These are phyloP conservation scores for Mesoligia furuncula DNA, from an alignment of 2,888 invertebrate species.

Conservation along the genomic window DNA sequence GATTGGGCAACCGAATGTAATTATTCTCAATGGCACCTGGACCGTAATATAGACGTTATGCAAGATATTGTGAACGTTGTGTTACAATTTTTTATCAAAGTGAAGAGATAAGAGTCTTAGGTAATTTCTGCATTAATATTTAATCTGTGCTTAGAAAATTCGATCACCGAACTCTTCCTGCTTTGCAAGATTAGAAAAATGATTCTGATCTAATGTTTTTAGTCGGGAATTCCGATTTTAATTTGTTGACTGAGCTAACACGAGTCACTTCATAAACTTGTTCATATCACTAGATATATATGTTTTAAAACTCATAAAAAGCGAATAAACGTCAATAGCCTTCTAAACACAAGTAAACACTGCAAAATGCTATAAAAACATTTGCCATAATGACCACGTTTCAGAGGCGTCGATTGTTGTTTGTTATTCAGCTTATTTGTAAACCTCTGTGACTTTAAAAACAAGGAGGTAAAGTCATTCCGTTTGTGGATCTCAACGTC, in stretches of 20 bases:
- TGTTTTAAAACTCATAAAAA: constrained; percentile 12
- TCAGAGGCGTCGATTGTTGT: constrained; percentile 11
- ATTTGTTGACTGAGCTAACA: constrained; percentile 12
- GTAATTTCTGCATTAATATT: constrained; percentile 49
- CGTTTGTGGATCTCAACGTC: not conserved
- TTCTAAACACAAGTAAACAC: constrained; percentile 9
- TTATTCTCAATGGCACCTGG: constrained; percentile 79
- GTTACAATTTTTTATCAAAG: constrained; percentile 61
- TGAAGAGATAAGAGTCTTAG: constrained; percentile 44
- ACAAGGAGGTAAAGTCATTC: constrained; percentile 5
- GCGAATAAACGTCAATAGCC: constrained; percentile 11
- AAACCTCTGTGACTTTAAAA: constrained; percentile 14
- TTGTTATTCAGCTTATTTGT: constrained; percentile 20
- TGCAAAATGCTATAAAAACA: constrained; percentile 27
- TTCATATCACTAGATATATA: constrained; percentile 11
- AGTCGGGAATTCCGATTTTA: constrained; percentile 4
- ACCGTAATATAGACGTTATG: constrained; percentile 76
- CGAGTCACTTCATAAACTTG: not conserved
- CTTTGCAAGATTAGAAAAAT: constrained; percentile 12
- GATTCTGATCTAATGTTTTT: not conserved
- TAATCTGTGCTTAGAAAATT: constrained; percentile 38
- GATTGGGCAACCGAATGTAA: constrained; percentile 77
- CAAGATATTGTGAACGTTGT: constrained; percentile 70
- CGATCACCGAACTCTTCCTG: constrained; percentile 30
- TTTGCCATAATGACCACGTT: constrained; percentile 5